A percentile compares a stretch with the other conserved stretches of the same genome.
Evolutionary conservation across 2,113 vertebrate species (phyloP).

Genomic region (Thalassarche chlororhynchos): DNA sequence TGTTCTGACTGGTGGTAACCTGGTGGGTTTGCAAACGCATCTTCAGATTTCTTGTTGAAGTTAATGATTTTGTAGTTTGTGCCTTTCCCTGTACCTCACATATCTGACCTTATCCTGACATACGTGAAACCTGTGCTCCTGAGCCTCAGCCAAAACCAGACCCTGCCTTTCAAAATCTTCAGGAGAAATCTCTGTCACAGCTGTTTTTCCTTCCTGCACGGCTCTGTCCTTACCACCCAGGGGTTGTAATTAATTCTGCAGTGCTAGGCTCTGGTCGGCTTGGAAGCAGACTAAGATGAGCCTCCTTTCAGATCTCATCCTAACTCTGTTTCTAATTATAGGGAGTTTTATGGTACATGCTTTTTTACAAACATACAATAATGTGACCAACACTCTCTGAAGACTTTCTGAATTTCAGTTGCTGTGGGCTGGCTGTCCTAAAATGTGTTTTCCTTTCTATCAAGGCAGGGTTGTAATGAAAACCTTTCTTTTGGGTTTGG

Average conservation of each 20-base stretch:
- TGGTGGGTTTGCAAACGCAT: background rate
- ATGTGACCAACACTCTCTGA: background rate
- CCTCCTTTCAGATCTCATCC: background rate
- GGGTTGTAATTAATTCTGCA: background rate
- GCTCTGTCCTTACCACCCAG: too few relatives aligned
- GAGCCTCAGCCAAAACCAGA: background rate
- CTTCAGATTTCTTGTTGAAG: background rate
- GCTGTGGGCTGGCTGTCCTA: background rate
- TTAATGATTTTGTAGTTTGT: background rate
- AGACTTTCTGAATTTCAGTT: background rate
- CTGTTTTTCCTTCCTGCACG: background rate
- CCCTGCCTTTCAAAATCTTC: background rate
- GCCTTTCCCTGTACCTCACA: background rate
- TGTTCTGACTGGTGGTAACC: background rate
- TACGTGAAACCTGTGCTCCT: background rate
- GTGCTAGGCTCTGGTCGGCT: background rate
- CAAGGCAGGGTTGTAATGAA: background rate
- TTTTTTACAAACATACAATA: background rate
- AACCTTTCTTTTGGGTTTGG: background rate
- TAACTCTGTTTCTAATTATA: background rate
- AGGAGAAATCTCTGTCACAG: background rate
- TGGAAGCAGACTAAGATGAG: background rate
- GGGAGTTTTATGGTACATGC: background rate
- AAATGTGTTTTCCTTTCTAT: background rate
- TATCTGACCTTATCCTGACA: background rate